Evolutionary conservation across 2,113 vertebrate genomes (phyloP).

Genomic region (Poicephalus meyeri): DNA sequence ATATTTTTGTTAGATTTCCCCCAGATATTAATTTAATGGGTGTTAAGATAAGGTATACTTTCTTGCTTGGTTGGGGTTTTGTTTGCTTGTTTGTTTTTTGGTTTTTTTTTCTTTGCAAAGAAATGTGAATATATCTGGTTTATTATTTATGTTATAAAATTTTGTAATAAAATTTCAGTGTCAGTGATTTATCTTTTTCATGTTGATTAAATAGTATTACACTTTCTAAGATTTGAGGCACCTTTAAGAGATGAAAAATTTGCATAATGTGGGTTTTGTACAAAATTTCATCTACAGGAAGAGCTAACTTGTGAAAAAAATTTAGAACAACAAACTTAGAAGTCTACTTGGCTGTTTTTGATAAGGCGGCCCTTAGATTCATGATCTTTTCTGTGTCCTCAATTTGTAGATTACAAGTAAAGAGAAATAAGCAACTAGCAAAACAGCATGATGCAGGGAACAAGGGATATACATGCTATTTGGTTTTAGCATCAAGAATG

Average conservation of each 20-base stretch:
- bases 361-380: background rate
- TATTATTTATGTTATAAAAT: background rate
- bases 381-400: background rate
- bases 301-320: background rate
- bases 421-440: background rate
- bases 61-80: fast-evolving
- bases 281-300: background rate
- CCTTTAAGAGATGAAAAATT: background rate
- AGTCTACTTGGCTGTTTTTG: background rate
- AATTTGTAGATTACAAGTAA: background rate
- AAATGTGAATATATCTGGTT: background rate
- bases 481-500: background rate
- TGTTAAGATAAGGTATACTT: background rate
- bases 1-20: background rate
- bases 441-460: background rate
- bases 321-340: background rate
- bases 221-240: background rate
- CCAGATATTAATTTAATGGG: background rate
- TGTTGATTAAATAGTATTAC: background rate
- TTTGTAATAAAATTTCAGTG: background rate
- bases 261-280: background rate
- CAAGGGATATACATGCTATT: background rate
- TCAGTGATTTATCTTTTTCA: background rate
- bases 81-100: background rate
- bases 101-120: background rate